Base-by-base conservation (phyloP, 2,113 vertebrate genomes). In the Cranoglanis bouderius region DNA sequence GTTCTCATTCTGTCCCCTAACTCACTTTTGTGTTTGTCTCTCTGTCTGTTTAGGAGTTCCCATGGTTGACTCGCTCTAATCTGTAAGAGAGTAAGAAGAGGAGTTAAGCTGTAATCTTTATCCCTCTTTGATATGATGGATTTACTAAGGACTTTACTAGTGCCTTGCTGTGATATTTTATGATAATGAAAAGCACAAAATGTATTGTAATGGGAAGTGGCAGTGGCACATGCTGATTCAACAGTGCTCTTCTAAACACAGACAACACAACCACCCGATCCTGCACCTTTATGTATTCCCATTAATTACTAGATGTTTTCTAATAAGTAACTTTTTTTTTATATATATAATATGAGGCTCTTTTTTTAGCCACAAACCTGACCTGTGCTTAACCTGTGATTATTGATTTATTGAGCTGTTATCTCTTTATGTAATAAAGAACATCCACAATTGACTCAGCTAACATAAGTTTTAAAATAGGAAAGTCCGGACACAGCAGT, bases 1-100 rank as follows among this genome's bases (percentile, higher is more conserved):
- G 0, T 86, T 24, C 29, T 51, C 14, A 59, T 46, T 75, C n/a
- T 87, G 6, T 49, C 29, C 19, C 6, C 12, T 49, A 63, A 35
- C 32, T 78, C 77, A 29, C 13, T 26, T 82, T 4, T 74, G 7
- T 85, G 35, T 85, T 43, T 87, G n/a, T 74, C 24, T 88, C 10
- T 87, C 61, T 88, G 26, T 83, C 35, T 89, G 65, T 74, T 13
- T 90, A 99, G 98, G 98, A 99, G 53, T 99, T 99, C 93, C 97
- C 96, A 10, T 99, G 98, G 98, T 96, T 99, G 91, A 99, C 98
- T 7, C 96, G 95, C 87, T 97, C 98, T 86, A 98, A 97, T 90
- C 92, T 99, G 85, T 99, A 96, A 90, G 61, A 85, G 81, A 61
- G 70, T 40, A 74, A 29, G 65, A 85, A 40, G 75, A 65, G 51